Evolutionary conservation across 2,797 vertebrate species (phyloP), one percentile per base, ranked within the genome.

Genomic region (Yasuhikotakia modesta): DNA sequence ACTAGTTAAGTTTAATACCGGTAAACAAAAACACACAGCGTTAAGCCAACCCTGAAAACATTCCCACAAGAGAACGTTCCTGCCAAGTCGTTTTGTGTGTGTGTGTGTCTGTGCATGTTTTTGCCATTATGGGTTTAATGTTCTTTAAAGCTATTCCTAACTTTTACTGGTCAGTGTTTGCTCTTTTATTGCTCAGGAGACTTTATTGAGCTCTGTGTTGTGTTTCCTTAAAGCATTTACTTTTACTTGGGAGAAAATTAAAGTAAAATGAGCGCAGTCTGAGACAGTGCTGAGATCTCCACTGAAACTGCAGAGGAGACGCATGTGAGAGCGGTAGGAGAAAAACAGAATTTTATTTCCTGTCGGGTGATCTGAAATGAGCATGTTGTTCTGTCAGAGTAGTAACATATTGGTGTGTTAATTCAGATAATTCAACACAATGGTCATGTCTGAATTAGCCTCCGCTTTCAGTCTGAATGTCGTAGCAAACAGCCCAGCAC

Each of bases 401-500:
- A 61, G 58, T 19, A 48, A 39, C 64, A 48, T 76, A 50, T 61
- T 70, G 48, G n/a, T 55, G 8, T 68, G 19, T 77, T 7, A 24
- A 50, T 69, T 69, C 65, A 19, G 27, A 50, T 55, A 19, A 81
- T 72, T 74, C 27, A 83, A 72, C 50, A 75, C 53, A 43, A 61
- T 14, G 66, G 60, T 27, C 69, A 35, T 1, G 21, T 76, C 83
- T 86, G 82, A 84, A 70, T 84, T 87, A 73, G 83, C 89, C 86
- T 87, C 2, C 4, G 5, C 83, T 90, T 86, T 88, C 76, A 73
- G 53, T 48, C 65, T 7, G 22, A 79, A 63, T 39, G 4, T 76
- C 76, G 12, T 53, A 81, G 76, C 68, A 84, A 86, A 89, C 86
- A 89, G 84, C 87, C 55, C 87, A 84, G 76, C 86, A 84, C 80